Percentiles rank a stretch among this genome's conserved stretches.
phyloP scores from a whole-genome alignment of 2,113 vertebrate genomes.

The Neoarius graeffei region DNA sequence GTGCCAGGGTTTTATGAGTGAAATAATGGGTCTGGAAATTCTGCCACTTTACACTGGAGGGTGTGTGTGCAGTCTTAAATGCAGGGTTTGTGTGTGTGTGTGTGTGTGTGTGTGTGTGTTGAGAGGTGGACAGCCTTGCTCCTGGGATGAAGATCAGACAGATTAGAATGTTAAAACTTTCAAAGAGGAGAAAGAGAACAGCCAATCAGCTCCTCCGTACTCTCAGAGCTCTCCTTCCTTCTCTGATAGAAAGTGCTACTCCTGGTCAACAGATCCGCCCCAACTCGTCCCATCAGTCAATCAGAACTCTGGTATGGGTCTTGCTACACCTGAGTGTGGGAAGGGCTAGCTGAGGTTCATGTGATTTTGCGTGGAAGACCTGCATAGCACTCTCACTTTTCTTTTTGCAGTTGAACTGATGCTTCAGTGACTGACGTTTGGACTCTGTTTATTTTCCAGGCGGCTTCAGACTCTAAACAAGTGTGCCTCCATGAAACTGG shows the following conservation, averaged over 20 bases:
- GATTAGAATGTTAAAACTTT: slow-evolving; percentile 47
- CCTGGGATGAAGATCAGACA: slow-evolving; percentile 54
- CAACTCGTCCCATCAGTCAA: slow-evolving; percentile 28
- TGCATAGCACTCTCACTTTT: background rate
- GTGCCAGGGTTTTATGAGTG: slow-evolving; percentile 33
- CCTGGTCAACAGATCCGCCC: background rate
- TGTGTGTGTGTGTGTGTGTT: slow-evolving; percentile 45
- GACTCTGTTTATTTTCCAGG: slow-evolving; percentile 71
- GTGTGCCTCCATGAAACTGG: slow-evolving; percentile 98
- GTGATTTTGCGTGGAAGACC: slow-evolving; percentile 5
- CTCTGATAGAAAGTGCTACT: slow-evolving; percentile 33
- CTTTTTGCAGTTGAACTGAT: slow-evolving; percentile 6
- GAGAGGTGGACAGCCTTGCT: slow-evolving; percentile 13
- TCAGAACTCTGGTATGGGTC: background rate
- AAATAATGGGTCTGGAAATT: slow-evolving; percentile 38
- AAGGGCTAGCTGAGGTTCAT: slow-evolving; percentile 13
- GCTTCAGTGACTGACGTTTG: slow-evolving; percentile 11
- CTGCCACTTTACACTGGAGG: background rate
- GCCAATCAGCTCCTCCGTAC: slow-evolving; percentile 12
- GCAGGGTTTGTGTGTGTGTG: slow-evolving; percentile 21
- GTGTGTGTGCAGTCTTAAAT: slow-evolving; percentile 2
- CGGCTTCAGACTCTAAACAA: slow-evolving; percentile 96
- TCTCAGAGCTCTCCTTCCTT: background rate
- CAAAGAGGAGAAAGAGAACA: slow-evolving; percentile 47
- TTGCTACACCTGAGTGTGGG: slow-evolving; percentile 36